These are phyloP conservation scores for Myopa testacea DNA, from an alignment of 2,888 invertebrate species.

Conservation along the genomic window DNA sequence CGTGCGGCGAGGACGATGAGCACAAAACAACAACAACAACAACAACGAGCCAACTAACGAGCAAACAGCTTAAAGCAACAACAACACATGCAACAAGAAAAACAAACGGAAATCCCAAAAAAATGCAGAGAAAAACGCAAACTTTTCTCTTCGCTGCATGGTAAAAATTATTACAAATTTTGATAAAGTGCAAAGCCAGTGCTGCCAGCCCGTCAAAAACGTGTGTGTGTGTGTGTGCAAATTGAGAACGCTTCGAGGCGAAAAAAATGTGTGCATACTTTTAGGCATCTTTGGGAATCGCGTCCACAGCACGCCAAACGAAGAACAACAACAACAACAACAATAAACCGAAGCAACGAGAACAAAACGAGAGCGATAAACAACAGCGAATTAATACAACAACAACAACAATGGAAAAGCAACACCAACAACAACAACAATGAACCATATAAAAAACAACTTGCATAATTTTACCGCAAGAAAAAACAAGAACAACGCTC, in stretches of 20 bases:
- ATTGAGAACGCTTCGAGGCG: neutral
- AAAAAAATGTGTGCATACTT: conserved; percentile 8
- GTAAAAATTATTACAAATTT: conserved; percentile 27
- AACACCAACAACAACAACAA: conserved; percentile 12
- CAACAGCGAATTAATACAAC: neutral
- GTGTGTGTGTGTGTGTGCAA: neutral
- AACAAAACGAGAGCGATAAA: too few relatives aligned
- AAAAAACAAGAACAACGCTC: conserved; percentile 1
- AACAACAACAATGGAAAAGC: neutral
- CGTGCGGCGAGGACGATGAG: conserved; percentile 7
- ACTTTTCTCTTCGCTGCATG: neutral
- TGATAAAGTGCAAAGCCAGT: neutral
- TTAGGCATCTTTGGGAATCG: conserved; percentile 3
- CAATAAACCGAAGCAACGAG: neutral
- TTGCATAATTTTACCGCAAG: conserved; percentile 22
- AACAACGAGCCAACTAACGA: neutral
- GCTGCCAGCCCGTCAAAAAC: neutral
- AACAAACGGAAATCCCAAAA: neutral
- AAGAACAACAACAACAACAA: conserved; percentile 6
- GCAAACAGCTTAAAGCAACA: neutral
- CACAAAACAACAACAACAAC: neutral
- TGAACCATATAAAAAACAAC: neutral
- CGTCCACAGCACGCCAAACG: too few relatives aligned
- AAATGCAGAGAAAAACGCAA: neutral
- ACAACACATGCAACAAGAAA: too few relatives aligned